Conservation (phyloP, 2,888 invertebrate genomes). For the Aphrophora alni region DNA sequence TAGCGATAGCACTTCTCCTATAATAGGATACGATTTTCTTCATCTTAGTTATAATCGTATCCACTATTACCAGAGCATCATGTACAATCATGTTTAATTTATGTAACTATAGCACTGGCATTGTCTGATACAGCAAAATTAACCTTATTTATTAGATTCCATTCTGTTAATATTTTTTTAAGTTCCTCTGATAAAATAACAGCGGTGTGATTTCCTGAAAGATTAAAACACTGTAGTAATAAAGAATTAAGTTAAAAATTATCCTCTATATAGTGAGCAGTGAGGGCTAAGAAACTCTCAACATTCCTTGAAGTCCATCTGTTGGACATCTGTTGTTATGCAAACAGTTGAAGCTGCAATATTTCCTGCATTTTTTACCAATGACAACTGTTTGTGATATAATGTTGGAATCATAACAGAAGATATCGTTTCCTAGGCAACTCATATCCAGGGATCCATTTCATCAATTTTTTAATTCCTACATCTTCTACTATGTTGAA, state of each 20-base stretch:
- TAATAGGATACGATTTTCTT: neutral
- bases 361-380: neutral
- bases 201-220: neutral
- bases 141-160: neutral
- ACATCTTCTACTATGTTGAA: too few species aligned
- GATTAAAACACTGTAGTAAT: neutral
- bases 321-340: neutral
- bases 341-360: neutral
- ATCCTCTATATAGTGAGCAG: neutral
- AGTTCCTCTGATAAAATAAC: neutral
- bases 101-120: too few species aligned
- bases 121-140: neutral
- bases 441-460: neutral
- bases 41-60: neutral
- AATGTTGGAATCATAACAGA: neutral
- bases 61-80: neutral
- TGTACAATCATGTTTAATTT: neutral
- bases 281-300: neutral
- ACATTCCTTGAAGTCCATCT: neutral
- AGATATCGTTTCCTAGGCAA: neutral
- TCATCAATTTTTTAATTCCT: neutral
- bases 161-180: neutral
- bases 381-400: conserved; percentile 3
- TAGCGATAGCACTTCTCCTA: neutral
- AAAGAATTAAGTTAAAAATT: neutral